phyloP scores from a whole-genome alignment of 2,888 invertebrate species.

The Helleia helle region DNA sequence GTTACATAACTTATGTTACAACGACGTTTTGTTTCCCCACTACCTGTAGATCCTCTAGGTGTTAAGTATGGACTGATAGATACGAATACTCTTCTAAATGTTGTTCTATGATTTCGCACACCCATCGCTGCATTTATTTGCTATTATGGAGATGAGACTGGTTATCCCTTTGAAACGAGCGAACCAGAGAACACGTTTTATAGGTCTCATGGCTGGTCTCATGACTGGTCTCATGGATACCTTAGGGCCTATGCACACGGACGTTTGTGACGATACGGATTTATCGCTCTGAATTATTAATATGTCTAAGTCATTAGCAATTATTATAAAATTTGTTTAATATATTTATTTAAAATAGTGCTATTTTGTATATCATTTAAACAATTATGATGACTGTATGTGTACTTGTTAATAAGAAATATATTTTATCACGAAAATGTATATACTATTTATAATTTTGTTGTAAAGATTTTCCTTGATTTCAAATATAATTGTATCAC shows the following conservation, averaged over 20 bases:
- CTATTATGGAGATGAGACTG: conserved; percentile 19
- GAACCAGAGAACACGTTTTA: too few relatives aligned
- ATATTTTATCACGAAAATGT: too few relatives aligned
- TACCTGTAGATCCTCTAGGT: conserved; percentile 30
- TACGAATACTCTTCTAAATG: conserved; percentile 38
- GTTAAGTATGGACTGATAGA: conserved; percentile 69
- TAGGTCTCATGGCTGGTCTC: too few relatives aligned
- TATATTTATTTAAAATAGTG: background rate
- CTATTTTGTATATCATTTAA: background rate
- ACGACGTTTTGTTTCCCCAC: background rate
- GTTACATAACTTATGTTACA: background rate
- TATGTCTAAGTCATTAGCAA: background rate
- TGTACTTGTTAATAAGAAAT: background rate
- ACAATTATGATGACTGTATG: background rate
- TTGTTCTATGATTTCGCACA: conserved; percentile 28
- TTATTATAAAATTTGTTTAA: background rate
- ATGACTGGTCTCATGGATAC: background rate
- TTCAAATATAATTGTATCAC: too few relatives aligned
- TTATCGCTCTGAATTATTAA: background rate
- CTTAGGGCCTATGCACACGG: background rate
- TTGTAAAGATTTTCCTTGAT: too few relatives aligned
- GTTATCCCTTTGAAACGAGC: background rate
- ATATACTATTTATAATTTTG: too few relatives aligned
- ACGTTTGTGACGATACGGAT: conserved; percentile 1
- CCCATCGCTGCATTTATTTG: conserved; percentile 39